Base-by-base conservation (phyloP, 1,140 invertebrate species). In the Anoplolepis gracilipes region DNA sequence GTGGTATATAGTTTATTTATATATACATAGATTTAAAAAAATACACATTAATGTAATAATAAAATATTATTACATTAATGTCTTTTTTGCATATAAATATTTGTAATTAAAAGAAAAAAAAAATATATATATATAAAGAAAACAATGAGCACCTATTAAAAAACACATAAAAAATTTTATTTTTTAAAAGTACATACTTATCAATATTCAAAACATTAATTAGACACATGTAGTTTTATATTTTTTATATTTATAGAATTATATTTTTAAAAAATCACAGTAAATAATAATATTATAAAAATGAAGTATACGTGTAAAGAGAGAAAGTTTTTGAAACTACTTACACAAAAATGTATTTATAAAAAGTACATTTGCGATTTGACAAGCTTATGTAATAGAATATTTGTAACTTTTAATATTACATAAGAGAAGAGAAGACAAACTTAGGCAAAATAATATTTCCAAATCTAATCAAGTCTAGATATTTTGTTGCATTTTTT, bases 331-430 rank as follows among this genome's bases (percentile, higher is more conserved):
- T 49, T 19, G 16, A 49, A 46, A 19, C 1, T 49, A 19, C 16
- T 49, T 49, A 16, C 16, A 49, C 46, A 49, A 49, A 46, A 49
- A 3, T 46, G 16, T 2, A 55, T 59, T 59, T 39, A 42, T 39
- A 75, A 59, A 61, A 61, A 11, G 8, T 75, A 75, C 10, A 57
- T 57, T 75, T 4, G 0, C 8, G 39, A 59, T 59, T 25, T 57
- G 8, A 33, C 19, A 6, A 33, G 11, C 13, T 39, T 59, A 72
- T 49, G 5, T 7, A 10, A 6, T n/a, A 30, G 11, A 36, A 55
- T 42, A 33, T 73, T 59, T 75, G 13, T 36, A 73, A 55, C n/a
- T 30, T 33, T n/a, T 73, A 55, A 33, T 73, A 55, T 55, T 11
- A 33, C 25, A 19, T 55, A 36, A 59, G 1, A 59, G 19, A 36